A percentile compares a stretch with the other conserved stretches of the same genome.
Evolutionary conservation across 2,888 invertebrate genomes (phyloP).

Genomic region (Blastobasis lacticolella): DNA sequence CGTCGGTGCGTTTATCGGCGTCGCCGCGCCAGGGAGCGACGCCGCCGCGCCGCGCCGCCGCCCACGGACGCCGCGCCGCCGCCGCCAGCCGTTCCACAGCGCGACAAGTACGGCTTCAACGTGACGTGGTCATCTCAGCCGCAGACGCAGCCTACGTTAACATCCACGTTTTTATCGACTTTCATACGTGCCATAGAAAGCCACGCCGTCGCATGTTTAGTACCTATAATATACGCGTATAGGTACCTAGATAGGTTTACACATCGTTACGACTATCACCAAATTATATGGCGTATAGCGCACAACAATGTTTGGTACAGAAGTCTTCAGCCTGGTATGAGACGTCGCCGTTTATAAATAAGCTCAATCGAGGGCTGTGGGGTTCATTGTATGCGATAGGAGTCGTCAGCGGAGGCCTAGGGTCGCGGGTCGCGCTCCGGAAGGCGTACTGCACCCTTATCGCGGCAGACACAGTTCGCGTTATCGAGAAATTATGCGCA

Average conservation of each 20-base stretch:
- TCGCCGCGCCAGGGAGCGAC: slow-evolving; percentile 6
- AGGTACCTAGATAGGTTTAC: too few species aligned
- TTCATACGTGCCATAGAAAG: too few species aligned
- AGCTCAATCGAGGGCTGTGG: not conserved
- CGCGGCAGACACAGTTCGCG: slow-evolving; percentile 54
- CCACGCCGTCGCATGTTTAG: too few species aligned
- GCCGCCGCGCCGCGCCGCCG: slow-evolving; percentile 2
- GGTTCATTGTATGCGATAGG: slow-evolving; percentile 41
- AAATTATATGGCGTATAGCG: too few species aligned
- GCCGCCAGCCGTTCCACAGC: slow-evolving; percentile 8
- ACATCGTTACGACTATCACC: too few species aligned
- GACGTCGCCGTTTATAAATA: too few species aligned
- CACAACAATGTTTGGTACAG: too few species aligned
- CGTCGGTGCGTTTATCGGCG: slow-evolving; percentile 19
- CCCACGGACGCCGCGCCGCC: slow-evolving; percentile 2
- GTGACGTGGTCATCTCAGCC: not conserved
- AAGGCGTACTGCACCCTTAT: slow-evolving; percentile 65
- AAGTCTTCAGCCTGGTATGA: too few species aligned
- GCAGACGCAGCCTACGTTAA: slow-evolving; percentile 1
- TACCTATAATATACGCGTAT: too few species aligned
- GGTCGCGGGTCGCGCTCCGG: slow-evolving; percentile 59
- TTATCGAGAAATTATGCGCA: slow-evolving; percentile 63
- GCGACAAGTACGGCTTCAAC: not conserved
- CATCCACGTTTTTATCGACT: too few species aligned
- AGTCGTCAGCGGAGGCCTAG: slow-evolving; percentile 21